Conservation (phyloP, 2,797 vertebrate species). For the Pteropus rufus region DNA sequence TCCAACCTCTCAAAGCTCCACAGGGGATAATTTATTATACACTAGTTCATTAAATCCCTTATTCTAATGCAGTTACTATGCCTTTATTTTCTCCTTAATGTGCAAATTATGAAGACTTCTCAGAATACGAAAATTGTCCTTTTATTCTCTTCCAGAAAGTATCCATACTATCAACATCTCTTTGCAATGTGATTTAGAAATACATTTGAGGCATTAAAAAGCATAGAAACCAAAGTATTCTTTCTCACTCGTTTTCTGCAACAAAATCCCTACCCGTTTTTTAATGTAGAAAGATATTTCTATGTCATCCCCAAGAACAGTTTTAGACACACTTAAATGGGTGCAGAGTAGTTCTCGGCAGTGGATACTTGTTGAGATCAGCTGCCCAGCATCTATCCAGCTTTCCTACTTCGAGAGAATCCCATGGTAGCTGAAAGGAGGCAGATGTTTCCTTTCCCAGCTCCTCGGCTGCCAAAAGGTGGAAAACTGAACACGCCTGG, state of each 20-base stretch:
- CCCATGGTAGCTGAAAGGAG: not conserved
- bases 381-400: not conserved
- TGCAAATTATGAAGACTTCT: slow-evolving; percentile 25
- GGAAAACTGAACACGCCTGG: not conserved
- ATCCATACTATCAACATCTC: not conserved
- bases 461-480: not conserved
- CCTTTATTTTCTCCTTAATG: slow-evolving; percentile 43
- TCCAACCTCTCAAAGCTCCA: not conserved
- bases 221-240: not conserved
- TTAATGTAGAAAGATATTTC: not conserved
- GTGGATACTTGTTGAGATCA: not conserved
- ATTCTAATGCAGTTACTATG: not conserved
- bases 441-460: not conserved
- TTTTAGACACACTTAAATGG: not conserved
- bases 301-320: not conserved
- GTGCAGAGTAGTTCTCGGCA: not conserved
- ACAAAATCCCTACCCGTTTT: not conserved
- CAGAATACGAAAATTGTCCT: slow-evolving; percentile 31
- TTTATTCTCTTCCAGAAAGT: slow-evolving; percentile 31
- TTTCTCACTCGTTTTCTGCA: not conserved
- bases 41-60: not conserved
- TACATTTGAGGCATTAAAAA: not conserved
- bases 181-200: slow-evolving; percentile 36
- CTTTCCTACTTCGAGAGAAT: not conserved
- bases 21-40: not conserved